Evolutionary conservation across 2,113 vertebrate species (phyloP).

Genomic region (Ginglymostoma cirratum): DNA sequence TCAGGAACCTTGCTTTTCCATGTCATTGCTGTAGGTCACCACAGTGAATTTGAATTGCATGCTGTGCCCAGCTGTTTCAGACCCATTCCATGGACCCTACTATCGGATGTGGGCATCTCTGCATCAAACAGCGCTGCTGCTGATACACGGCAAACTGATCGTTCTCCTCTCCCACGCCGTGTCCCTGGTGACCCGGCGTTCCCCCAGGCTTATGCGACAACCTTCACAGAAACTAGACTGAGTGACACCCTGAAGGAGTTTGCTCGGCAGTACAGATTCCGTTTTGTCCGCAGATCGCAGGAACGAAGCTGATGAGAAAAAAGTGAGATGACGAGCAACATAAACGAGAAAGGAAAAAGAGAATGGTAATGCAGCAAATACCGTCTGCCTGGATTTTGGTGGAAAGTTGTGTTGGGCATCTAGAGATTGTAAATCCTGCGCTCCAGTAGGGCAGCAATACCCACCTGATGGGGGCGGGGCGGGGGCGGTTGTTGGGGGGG

Average conservation of each 20-base stretch:
- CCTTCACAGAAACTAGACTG: not conserved
- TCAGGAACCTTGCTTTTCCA: not conserved
- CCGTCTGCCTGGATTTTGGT: not conserved
- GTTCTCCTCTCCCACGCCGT: not conserved
- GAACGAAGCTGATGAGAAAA: not conserved
- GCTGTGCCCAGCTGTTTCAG: conserved; percentile 4
- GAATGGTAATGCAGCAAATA: not conserved
- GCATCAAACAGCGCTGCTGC: not conserved
- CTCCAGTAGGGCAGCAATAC: not conserved
- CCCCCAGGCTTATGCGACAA: no score
- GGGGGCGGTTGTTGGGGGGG: no score
- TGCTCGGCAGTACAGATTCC: not conserved
- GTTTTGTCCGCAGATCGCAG: not conserved
- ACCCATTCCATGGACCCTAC: conserved; percentile 13
- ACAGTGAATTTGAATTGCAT: conserved; percentile 14
- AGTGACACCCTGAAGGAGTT: not conserved
- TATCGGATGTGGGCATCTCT: conserved; percentile 30
- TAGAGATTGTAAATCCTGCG: not conserved
- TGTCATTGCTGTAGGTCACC: not conserved
- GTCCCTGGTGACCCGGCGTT: not conserved
- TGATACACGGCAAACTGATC: not conserved
- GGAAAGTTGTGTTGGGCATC: not conserved
- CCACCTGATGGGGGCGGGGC: not conserved
- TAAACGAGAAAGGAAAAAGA: not conserved
- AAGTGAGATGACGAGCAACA: no score